phyloP scores from a whole-genome alignment of 1,140 invertebrate genomes.

The Penaeus indicus region DNA sequence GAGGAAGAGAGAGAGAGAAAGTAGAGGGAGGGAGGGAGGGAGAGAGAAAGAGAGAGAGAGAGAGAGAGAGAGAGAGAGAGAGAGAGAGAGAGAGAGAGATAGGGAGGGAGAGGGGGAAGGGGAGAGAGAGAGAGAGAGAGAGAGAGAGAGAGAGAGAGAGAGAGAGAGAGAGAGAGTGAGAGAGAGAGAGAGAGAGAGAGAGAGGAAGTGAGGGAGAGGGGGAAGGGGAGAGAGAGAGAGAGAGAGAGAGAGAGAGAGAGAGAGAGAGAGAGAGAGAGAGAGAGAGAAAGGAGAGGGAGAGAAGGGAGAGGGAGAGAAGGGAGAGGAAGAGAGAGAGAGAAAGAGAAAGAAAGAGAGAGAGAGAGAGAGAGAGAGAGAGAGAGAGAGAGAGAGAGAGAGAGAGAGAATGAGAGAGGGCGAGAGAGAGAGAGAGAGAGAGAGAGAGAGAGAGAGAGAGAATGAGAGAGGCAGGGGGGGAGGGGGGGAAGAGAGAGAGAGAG shows the following conservation, averaged over 20 bases:
- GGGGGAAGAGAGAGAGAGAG: background rate
- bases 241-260: background rate
- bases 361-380: background rate
- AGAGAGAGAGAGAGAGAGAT: too few relatives aligned
- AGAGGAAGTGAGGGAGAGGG: slow-evolving; percentile 12
- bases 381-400: background rate
- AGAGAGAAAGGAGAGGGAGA: too few relatives aligned
- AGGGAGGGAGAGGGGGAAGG: too few relatives aligned
- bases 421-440: background rate
- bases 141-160: too few relatives aligned
- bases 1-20: background rate
- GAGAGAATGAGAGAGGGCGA: background rate
- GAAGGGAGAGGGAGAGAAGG: background rate
- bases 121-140: too few relatives aligned
- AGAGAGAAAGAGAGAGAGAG: too few relatives aligned
- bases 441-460: background rate
- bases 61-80: too few relatives aligned
- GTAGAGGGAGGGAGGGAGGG: too few relatives aligned
- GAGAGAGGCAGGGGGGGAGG: slow-evolving; percentile 8
- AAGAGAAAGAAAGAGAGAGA: background rate
- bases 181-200: slow-evolving; percentile 16
- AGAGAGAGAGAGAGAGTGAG: background rate
- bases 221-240: background rate
- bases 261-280: too few relatives aligned
- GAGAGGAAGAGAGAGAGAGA: background rate